Percentiles rank a stretch among this genome's conserved stretches.
Conservation (phyloP, 2,888 invertebrate species). For the Sericinus montela region DNA sequence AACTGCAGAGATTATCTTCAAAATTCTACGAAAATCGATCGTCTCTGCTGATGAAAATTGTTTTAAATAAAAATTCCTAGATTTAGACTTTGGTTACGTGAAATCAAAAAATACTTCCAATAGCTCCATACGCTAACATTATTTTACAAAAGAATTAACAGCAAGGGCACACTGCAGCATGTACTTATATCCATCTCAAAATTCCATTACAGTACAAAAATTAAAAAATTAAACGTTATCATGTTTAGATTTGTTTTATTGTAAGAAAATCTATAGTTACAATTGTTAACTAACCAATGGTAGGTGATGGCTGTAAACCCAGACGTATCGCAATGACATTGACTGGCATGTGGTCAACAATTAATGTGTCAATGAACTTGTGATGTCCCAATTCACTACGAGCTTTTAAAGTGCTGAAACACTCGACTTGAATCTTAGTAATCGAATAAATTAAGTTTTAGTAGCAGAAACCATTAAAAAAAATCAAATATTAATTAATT, state of each 20-base stretch:
- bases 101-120: too few species aligned
- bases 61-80: too few species aligned
- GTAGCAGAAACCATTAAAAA: too few species aligned
- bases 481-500: too few species aligned
- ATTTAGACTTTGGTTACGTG: too few species aligned
- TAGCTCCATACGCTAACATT: slow-evolving; percentile 13
- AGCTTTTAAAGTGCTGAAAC: slow-evolving; percentile 36
- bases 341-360: slow-evolving; percentile 50
- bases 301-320: slow-evolving; percentile 23
- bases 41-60: too few species aligned
- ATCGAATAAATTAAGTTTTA: neutral
- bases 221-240: neutral
- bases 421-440: slow-evolving; percentile 23
- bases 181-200: slow-evolving; percentile 31
- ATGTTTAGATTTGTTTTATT: slow-evolving; percentile 1
- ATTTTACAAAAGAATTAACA: slow-evolving; percentile 32
- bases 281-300: neutral
- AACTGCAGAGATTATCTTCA: too few species aligned
- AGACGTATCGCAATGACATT: slow-evolving; percentile 44
- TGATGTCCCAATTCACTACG: slow-evolving; percentile 48
- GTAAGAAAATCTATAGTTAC: slow-evolving; percentile 12
- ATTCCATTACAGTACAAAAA: slow-evolving; percentile 9
- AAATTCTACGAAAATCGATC: too few species aligned
- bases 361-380: slow-evolving; percentile 61
- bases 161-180: slow-evolving; percentile 39